Evolutionary conservation across 2,797 vertebrate genomes (phyloP), one percentile per base, ranked within the genome.

Genomic region (Ctenopoma kingsleyae): DNA sequence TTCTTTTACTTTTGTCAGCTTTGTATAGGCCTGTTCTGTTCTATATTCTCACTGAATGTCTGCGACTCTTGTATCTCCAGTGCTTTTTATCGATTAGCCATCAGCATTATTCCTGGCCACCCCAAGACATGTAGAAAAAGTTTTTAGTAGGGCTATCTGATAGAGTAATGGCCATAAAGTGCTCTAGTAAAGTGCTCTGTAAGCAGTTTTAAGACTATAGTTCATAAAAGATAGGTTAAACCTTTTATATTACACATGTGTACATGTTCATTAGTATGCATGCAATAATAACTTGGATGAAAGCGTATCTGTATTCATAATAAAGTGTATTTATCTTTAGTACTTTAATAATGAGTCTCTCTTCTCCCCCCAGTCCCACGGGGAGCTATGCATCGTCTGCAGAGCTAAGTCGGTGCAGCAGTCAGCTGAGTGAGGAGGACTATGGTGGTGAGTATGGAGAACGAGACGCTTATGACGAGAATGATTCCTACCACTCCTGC

Each of bases 401-500:
- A 0, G 98, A 99, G 87, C 92, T 99, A 83, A 99, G 98, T 85
- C 96, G 94, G 16, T 97, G 96, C 80, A 99, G 97, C 90, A 98
- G 97, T 23, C 98, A 98, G 93, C 94, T 99, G 80, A 99, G 98
- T 0, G 98, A 98, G 81, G 97, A 99, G 76, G 97, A 98, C 87
- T 97, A 98, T 0, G 95, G 94, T 6, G 95, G 91, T 0, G 97
- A 92, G 40, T 94, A 98, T 0, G 93, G 92, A 6, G 92, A 92
- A 80, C 95, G 97, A 0, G 98, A 98, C 83, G 90, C 96, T 23
- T 98, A 98, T 0, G 96, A 97, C 0, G 98, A 99, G 71, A 94
- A 97, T 15, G 98, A 99, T 72, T 99, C 97, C 16, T 99, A 99
- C 90, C 98, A 99, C 90, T 99, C 98, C 71, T 99, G 98, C 91